These are phyloP conservation scores for Boulengeromyrus knoepffleri DNA, from an alignment of 2,113 vertebrate species.

Conservation along the genomic window DNA sequence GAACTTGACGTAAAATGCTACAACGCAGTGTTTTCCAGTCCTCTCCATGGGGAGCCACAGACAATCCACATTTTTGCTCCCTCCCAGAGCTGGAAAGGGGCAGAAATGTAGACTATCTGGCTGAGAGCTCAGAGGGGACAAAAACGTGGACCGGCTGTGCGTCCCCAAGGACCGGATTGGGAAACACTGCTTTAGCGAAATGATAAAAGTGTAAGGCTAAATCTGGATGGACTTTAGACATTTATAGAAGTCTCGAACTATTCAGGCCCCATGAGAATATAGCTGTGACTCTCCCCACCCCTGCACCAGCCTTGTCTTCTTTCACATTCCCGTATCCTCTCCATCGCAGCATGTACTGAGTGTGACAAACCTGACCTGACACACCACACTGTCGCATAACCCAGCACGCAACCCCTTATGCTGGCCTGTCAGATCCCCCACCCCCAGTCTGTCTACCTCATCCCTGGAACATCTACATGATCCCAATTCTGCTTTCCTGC, in stretches of 20 bases:
- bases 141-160: background rate
- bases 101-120: background rate
- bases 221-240: background rate
- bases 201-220: background rate
- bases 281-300: background rate
- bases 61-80: background rate
- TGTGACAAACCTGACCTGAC: slow-evolving; percentile 12
- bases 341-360: background rate
- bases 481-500: background rate
- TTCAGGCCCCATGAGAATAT: background rate
- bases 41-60: background rate
- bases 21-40: background rate
- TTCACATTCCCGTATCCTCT: background rate
- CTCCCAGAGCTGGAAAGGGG: background rate
- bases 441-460: background rate
- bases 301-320: background rate
- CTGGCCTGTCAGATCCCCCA: background rate
- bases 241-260: background rate
- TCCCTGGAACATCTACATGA: background rate
- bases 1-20: background rate
- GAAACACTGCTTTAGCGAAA: background rate
- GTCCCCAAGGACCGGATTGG: background rate
- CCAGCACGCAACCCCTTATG: background rate
- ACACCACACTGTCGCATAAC: background rate
- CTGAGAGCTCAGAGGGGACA: background rate